Evolutionary conservation across 2,888 invertebrate genomes (phyloP).

Genomic region (Coremacera marginata): DNA sequence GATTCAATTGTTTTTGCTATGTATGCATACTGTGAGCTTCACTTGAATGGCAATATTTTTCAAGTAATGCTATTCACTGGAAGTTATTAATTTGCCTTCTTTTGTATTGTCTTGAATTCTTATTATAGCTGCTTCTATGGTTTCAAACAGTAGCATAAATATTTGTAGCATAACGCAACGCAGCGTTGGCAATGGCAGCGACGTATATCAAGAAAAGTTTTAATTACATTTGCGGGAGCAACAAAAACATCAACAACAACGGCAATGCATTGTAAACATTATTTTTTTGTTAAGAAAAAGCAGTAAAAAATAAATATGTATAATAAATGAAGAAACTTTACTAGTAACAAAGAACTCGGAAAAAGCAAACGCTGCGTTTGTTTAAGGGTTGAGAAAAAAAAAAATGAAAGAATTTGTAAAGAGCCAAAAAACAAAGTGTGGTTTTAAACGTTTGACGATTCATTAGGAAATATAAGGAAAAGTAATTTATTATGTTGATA

Average conservation of each 20-base stretch:
- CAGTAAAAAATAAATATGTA: neutral
- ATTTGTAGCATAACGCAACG: neutral
- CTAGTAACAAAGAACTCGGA: too few species aligned
- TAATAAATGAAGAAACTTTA: too few species aligned
- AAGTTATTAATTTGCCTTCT: neutral
- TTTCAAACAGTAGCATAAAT: neutral
- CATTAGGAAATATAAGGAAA: too few species aligned
- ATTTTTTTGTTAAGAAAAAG: neutral
- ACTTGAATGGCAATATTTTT: neutral
- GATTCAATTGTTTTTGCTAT: neutral
- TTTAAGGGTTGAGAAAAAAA: too few species aligned
- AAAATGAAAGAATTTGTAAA: too few species aligned
- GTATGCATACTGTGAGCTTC: neutral
- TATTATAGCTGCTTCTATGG: conserved; percentile 8
- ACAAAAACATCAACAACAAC: neutral
- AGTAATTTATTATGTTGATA: too few species aligned
- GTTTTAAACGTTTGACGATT: too few species aligned
- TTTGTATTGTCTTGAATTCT: neutral
- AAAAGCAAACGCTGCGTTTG: too few species aligned
- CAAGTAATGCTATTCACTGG: neutral
- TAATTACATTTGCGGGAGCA: neutral
- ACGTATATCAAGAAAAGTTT: neutral
- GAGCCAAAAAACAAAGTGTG: too few species aligned
- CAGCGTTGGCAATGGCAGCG: neutral
- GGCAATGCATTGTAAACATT: neutral